Base-by-base conservation (phyloP, 2,888 invertebrate species). In the Elysia crispata region DNA sequence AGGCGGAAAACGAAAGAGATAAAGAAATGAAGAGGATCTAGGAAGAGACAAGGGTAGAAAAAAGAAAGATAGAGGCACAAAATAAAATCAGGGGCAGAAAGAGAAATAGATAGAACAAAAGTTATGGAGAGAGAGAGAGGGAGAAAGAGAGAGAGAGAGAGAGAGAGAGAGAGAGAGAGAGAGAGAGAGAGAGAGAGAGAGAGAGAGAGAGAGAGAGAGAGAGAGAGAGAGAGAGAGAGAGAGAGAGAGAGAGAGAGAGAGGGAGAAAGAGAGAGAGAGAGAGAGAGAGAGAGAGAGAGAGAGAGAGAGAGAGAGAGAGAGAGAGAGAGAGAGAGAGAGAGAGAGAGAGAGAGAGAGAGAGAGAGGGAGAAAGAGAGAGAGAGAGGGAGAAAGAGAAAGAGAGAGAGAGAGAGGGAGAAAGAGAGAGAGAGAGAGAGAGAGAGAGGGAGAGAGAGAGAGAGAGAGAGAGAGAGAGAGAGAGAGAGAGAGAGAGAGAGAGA, bases 201-300 rank as follows among this genome's bases (percentile, higher is more conserved):
- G 20, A 72, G 25, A 25, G 33, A 72, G 30, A 60, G 33, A 25
- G 30, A 72, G 6, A 60, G 23, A 62, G 23, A 62, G 30, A 72
- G 33, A 72, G 33, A 78, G n/a, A 72, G 33, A 70, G 41, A 72
- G 60, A 57, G 60, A 70, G 33, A 60, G 33, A 60, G 60, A 23
- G 41, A 70, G 54, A 77, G 57, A 30, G 18, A 18, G 28, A 28
- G 54, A 25, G 31, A 25, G n/a, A n/a, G n/a, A n/a, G n/a, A n/a
- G n/a, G n/a, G n/a, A n/a, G n/a, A n/a, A n/a, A n/a, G n/a, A n/a
- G n/a, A n/a, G n/a, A n/a, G n/a, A n/a, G n/a, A n/a, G n/a, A n/a
- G n/a, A n/a, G n/a, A n/a, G n/a, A n/a, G n/a, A n/a, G n/a, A n/a
- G n/a, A n/a, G n/a, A n/a, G n/a, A n/a, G n/a, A n/a, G n/a, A n/a